These are phyloP conservation scores for Lates calcarifer DNA, from an alignment of 2,113 vertebrate genomes.

Conservation along the genomic window DNA sequence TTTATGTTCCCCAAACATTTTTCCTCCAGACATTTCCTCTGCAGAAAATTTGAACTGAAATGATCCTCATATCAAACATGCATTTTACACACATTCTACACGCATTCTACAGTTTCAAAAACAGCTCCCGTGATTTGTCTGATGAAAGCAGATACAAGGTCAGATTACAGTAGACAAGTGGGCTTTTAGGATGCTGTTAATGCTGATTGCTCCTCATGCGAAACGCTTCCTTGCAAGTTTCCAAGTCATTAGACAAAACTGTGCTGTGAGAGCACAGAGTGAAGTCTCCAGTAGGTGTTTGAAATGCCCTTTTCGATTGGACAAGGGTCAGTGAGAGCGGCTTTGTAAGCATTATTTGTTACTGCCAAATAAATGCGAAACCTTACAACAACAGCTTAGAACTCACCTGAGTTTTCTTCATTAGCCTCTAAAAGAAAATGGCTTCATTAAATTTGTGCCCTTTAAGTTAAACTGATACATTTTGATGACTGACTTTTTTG, in stretches of 20 bases:
- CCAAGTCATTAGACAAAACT: constrained; percentile 10
- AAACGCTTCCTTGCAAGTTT: background rate
- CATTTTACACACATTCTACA: background rate
- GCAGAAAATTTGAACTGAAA: background rate
- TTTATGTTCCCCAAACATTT: background rate
- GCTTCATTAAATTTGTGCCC: background rate
- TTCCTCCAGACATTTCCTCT: background rate
- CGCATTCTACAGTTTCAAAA: background rate
- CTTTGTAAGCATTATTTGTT: constrained; percentile 5
- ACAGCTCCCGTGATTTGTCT: background rate
- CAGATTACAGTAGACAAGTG: background rate
- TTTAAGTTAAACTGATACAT: background rate
- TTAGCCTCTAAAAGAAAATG: background rate
- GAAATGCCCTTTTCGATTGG: background rate
- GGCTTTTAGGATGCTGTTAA: background rate
- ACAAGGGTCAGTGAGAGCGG: background rate
- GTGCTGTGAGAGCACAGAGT: background rate
- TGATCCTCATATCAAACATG: background rate
- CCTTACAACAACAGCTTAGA: background rate
- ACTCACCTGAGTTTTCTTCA: background rate
- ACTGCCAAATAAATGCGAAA: background rate
- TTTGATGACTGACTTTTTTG: no score
- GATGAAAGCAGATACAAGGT: background rate
- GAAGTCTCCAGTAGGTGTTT: background rate
- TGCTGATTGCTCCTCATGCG: background rate